Evolutionary conservation across 1,140 invertebrate genomes (phyloP), one percentile per base, ranked within the genome.

Genomic region (Bombyx mori): DNA sequence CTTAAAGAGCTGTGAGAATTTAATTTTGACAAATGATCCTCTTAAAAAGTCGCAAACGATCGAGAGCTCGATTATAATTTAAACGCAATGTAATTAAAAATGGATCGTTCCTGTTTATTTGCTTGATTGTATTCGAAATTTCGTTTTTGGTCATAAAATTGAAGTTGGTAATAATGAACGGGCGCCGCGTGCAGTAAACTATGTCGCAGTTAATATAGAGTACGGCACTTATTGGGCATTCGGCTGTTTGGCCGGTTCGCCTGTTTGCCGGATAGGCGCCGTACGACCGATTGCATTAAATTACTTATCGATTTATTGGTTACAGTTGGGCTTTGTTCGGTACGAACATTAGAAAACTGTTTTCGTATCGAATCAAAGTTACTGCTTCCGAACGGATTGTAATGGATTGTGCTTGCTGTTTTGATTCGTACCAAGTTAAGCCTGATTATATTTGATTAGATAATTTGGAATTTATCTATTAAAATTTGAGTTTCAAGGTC

Each of bases 141-240:
- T 71, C 65, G 62, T 66, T 68, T 71, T 62, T 18, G 12, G 73
- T 75, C 72, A 82, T 83, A 82, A 85, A 82, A 81, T 70, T 77
- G 75, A 65, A 65, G 65, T 60, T 50, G 61, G 75, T 63, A 73
- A 74, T 85, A 82, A 85, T 79, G 73, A 80, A 77, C 79, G 81
- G 74, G 63, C 71, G 79, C 79, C 65, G 71, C 69, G 59, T 68
- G 68, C 71, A 72, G 72, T 79, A 74, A 80, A 79, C 71, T 81
- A 77, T 79, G 76, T 76, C 63, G 73, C 73, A 68, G 70, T 82
- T 79, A 76, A 79, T 82, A 79, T 78, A 63, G 71, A 70, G 68
- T 65, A 62, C 66, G 61, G 57, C 72, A 77, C 66, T 77, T 81
- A 77, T 77, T 75, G 75, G 75, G 71, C 71, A 70, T 74, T 81